phyloP scores from a whole-genome alignment of 2,888 invertebrate genomes.

The Orthonychiurus folsomi region DNA sequence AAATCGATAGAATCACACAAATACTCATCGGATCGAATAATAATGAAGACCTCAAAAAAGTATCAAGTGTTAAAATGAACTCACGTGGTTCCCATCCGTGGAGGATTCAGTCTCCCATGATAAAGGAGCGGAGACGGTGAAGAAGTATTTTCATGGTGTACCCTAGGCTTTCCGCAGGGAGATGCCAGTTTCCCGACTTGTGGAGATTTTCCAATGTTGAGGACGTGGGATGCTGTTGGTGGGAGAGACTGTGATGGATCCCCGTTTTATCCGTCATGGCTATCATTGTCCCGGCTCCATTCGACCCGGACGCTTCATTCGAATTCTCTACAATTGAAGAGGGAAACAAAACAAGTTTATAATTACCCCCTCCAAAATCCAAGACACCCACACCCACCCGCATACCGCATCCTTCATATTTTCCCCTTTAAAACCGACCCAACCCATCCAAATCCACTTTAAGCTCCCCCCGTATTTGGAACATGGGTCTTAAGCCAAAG shows the following conservation, averaged over 20 bases:
- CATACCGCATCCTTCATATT: too few relatives aligned
- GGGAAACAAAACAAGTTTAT: too few relatives aligned
- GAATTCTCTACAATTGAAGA: conserved; percentile 31
- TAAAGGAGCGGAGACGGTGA: conserved; percentile 40
- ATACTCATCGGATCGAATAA: too few relatives aligned
- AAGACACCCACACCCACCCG: too few relatives aligned
- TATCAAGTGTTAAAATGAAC: too few relatives aligned
- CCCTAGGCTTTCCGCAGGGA: conserved; percentile 39
- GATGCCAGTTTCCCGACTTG: conserved; percentile 41
- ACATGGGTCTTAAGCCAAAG: too few relatives aligned
- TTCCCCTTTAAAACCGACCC: too few relatives aligned
- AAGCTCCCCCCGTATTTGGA: too few relatives aligned
- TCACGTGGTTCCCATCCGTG: conserved; percentile 35
- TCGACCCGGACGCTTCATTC: conserved; percentile 36
- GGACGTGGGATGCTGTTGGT: conserved; percentile 17
- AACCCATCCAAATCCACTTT: too few relatives aligned
- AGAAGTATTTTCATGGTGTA: conserved; percentile 30
- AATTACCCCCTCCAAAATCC: too few relatives aligned
- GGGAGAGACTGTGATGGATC: conserved; percentile 32
- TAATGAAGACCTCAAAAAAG: too few relatives aligned
- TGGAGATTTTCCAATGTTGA: conserved; percentile 38
- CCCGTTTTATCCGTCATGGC: conserved; percentile 38
- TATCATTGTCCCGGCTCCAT: conserved; percentile 40
- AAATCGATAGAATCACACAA: too few relatives aligned
- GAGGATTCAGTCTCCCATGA: conserved; percentile 38